A percentile compares a stretch with the other conserved stretches of the same genome.
phyloP scores from a whole-genome alignment of 2,113 vertebrate genomes.

The Rhinoptilus africanus region DNA sequence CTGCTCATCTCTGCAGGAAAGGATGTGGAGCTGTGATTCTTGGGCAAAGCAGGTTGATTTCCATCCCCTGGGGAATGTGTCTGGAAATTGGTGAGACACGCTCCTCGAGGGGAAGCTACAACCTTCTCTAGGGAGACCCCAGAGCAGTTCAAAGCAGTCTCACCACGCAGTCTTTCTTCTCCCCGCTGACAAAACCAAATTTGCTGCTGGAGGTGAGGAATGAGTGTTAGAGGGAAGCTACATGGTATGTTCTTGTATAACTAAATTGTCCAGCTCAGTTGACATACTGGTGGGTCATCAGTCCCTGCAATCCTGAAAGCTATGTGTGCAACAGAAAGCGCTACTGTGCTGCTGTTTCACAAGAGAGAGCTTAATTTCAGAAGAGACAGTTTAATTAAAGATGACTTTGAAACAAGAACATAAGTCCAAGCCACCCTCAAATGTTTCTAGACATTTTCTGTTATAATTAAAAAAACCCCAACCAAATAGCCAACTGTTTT shows the following conservation, averaged over 20 bases:
- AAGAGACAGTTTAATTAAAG: neutral
- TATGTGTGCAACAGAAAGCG: neutral
- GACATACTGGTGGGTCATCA: neutral
- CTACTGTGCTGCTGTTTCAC: neutral
- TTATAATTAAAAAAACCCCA: neutral
- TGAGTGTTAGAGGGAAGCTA: neutral
- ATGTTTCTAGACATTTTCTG: neutral
- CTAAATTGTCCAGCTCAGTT: neutral
- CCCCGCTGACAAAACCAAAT: neutral
- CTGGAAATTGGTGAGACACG: neutral
- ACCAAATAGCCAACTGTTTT: neutral
- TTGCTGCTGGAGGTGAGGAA: neutral
- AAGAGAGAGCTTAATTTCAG: neutral
- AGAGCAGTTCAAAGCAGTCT: neutral
- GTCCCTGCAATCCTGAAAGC: neutral
- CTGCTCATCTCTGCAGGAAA: neutral
- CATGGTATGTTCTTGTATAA: neutral
- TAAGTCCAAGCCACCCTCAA: neutral
- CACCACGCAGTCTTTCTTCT: neutral
- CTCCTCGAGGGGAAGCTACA: neutral
- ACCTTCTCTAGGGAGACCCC: neutral
- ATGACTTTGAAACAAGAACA: neutral
- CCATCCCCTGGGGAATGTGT: accelerated
- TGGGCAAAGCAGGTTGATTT: neutral
- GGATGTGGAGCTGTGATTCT: neutral